Evolutionary conservation across 2,888 invertebrate genomes (phyloP).

Genomic region (Temnothorax ravouxi): DNA sequence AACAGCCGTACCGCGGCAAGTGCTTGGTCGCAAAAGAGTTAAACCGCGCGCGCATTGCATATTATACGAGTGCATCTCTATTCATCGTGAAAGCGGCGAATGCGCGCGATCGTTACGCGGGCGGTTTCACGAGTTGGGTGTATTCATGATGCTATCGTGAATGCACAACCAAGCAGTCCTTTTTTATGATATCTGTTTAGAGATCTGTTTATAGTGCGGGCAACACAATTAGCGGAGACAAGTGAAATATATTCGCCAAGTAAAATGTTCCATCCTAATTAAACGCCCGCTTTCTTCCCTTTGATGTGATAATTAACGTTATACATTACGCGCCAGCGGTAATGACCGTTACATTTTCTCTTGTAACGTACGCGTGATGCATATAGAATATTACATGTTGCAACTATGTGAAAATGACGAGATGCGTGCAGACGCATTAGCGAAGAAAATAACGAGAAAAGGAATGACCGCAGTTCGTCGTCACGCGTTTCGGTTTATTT

Average conservation of each 20-base stretch:
- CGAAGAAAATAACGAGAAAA: slow-evolving; percentile 39
- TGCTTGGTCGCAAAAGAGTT: slow-evolving; percentile 43
- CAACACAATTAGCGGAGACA: slow-evolving; percentile 23
- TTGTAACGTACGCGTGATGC: neutral
- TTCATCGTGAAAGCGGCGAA: slow-evolving; percentile 29
- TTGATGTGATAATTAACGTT: slow-evolving; percentile 48
- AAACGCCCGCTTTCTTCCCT: slow-evolving; percentile 43
- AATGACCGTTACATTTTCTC: neutral
- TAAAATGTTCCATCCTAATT: slow-evolving; percentile 44
- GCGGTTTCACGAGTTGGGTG: slow-evolving; percentile 12
- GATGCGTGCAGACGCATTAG: neutral
- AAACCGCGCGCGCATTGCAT: slow-evolving; percentile 31
- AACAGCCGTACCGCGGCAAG: slow-evolving; percentile 23
- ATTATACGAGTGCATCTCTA: slow-evolving; percentile 23
- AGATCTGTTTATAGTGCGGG: slow-evolving; percentile 19
- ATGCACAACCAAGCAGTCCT: neutral
- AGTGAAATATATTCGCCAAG: neutral
- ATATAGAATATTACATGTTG: slow-evolving; percentile 36
- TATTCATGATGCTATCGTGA: slow-evolving; percentile 16
- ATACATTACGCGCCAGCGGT: slow-evolving; percentile 1
- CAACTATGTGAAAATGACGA: neutral
- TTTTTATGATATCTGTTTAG: slow-evolving; percentile 22
- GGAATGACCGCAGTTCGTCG: slow-evolving; percentile 6
- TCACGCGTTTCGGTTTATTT: slow-evolving; percentile 24
- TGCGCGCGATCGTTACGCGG: slow-evolving; percentile 18